A percentile compares a stretch with the other conserved stretches of the same genome.
phyloP scores from a whole-genome alignment of 2,797 vertebrate genomes.

The Columba guinea region DNA sequence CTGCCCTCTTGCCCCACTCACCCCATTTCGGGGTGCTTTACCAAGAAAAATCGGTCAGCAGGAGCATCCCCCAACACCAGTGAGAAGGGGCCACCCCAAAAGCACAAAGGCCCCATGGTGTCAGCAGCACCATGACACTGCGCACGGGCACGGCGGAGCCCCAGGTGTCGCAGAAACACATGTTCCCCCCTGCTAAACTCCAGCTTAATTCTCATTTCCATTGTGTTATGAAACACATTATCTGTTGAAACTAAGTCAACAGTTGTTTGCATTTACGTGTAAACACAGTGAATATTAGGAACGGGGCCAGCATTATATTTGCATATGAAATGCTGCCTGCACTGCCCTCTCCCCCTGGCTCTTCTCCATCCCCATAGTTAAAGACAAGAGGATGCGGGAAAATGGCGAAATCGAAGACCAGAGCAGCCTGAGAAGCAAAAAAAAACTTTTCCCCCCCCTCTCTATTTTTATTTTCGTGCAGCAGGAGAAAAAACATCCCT shows the following conservation, averaged over 20 bases:
- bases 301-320: conserved; percentile 50
- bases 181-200: conserved; percentile 39
- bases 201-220: conserved; percentile 61
- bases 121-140: fast-evolving
- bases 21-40: not conserved
- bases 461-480: not conserved
- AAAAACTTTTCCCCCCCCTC: not conserved
- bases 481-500: not conserved
- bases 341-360: conserved; percentile 42
- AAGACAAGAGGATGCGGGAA: not conserved
- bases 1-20: not conserved
- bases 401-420: conserved; percentile 18
- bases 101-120: fast-evolving
- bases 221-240: conserved; percentile 64
- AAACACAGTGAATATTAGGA: conserved; percentile 63
- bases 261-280: conserved; percentile 69
- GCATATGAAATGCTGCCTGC: conserved; percentile 49
- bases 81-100: not conserved
- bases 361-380: conserved; percentile 45
- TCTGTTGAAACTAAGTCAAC: conserved; percentile 70
- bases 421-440: not conserved
- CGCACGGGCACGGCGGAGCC: not conserved
- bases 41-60: not conserved
- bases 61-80: not conserved
- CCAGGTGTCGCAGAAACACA: not conserved